phyloP scores from a whole-genome alignment of 2,113 vertebrate species.

The Beaufortia kweichowensis region DNA sequence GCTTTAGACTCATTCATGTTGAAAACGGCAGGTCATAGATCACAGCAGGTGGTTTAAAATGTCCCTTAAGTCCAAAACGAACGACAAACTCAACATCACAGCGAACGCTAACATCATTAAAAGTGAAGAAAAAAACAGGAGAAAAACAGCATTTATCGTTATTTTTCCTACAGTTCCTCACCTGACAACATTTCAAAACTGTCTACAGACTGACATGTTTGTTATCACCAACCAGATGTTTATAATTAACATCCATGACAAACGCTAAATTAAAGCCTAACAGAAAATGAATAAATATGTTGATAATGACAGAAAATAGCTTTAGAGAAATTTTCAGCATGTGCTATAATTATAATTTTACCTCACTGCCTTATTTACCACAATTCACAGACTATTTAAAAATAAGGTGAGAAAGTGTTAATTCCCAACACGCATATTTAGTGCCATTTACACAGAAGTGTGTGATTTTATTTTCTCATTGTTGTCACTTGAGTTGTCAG shows the following conservation, averaged over 20 bases:
- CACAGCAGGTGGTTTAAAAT: not conserved
- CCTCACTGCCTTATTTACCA: not conserved
- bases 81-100: not conserved
- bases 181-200: slow-evolving; percentile 48
- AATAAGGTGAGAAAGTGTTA: slow-evolving; percentile 10
- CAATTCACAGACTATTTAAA: not conserved
- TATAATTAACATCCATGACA: slow-evolving; percentile 62
- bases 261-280: slow-evolving; percentile 59
- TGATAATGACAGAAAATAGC: not conserved
- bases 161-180: not conserved
- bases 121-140: not conserved
- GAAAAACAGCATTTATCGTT: not conserved
- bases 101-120: not conserved
- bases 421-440: not conserved
- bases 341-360: not conserved
- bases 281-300: slow-evolving; percentile 31
- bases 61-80: not conserved
- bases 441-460: slow-evolving; percentile 8
- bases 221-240: slow-evolving; percentile 65
- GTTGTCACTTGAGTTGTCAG: not conserved
- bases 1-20: not conserved
- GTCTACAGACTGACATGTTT: slow-evolving; percentile 54
- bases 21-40: not conserved
- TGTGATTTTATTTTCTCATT: not conserved
- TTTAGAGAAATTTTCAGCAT: not conserved